Evolutionary conservation across 92 coral and sea anemone genomes (phyloP).

Genomic region (Montipora capitata): DNA sequence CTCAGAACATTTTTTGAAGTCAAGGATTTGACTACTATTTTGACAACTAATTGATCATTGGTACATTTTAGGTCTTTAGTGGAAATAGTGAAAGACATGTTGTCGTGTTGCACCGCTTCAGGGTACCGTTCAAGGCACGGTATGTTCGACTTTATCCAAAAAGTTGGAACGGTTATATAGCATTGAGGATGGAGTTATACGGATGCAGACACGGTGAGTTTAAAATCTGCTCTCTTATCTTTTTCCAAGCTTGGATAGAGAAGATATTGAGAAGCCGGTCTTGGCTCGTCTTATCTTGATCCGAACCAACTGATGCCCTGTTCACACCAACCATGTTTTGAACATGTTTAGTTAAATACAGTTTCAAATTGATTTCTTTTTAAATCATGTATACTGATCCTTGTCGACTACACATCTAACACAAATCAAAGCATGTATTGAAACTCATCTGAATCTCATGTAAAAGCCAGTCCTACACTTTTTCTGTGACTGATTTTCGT

Average conservation of each 20-base stretch:
- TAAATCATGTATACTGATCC: no score
- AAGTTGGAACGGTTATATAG: slow-evolving; percentile 60
- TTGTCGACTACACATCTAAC: no score
- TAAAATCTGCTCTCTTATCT: background rate
- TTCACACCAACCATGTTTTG: no score
- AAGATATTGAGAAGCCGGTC: no score
- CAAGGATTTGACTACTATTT: background rate
- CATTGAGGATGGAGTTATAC: slow-evolving; percentile 73
- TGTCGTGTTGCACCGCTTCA: slow-evolving; percentile 60
- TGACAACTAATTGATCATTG: background rate
- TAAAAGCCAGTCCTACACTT: no score
- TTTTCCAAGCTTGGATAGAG: background rate
- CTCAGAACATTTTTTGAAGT: background rate
- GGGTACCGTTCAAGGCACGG: slow-evolving; percentile 73
- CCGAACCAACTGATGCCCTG: no score
- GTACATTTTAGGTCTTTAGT: slow-evolving; percentile 41
- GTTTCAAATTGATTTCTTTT: no score
- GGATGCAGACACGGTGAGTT: slow-evolving; percentile 73
- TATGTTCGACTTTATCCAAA: slow-evolving; percentile 67
- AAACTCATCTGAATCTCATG: no score
- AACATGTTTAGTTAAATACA: no score
- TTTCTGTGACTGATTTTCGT: no score
- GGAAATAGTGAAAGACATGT: slow-evolving; percentile 74
- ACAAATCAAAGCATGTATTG: no score
- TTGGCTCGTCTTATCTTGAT: no score